These are phyloP conservation scores for Ancistrus triradiatus DNA, from an alignment of 2,113 vertebrate genomes.

Conservation along the genomic window DNA sequence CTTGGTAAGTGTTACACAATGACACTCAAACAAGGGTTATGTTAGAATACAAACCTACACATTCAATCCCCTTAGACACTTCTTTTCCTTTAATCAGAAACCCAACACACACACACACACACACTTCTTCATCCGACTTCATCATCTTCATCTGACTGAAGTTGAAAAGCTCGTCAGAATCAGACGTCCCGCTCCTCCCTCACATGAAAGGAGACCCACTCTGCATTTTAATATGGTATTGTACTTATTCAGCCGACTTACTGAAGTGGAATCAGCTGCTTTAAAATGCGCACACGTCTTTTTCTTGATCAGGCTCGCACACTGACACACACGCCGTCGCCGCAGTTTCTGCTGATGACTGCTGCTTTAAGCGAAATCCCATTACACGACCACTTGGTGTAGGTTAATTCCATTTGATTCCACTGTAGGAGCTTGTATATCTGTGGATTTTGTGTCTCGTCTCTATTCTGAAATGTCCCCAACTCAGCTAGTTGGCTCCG, in stretches of 20 bases:
- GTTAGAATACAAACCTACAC: not conserved
- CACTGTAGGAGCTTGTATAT: too few relatives aligned
- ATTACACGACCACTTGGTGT: too few relatives aligned
- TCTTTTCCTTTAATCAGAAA: not conserved
- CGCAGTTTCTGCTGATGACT: too few relatives aligned
- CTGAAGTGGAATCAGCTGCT: slow-evolving; percentile 8
- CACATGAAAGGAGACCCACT: slow-evolving; percentile 5
- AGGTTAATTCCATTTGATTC: too few relatives aligned
- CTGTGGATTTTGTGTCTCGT: too few relatives aligned
- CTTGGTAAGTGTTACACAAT: slow-evolving; percentile 76
- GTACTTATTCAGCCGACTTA: slow-evolving; percentile 10
- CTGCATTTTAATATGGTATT: slow-evolving; percentile 28
- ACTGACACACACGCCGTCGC: slow-evolving; percentile 4
- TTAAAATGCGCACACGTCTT: not conserved
- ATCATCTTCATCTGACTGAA: slow-evolving; percentile 7
- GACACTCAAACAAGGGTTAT: not conserved
- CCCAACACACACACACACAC: not conserved
- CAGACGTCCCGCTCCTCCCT: not conserved
- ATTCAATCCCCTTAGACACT: not conserved
- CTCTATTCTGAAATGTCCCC: too few relatives aligned
- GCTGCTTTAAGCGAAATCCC: too few relatives aligned
- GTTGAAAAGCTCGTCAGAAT: slow-evolving; percentile 16
- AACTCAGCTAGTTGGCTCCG: slow-evolving; percentile 28
- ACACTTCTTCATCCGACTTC: too few relatives aligned
- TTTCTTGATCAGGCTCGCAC: slow-evolving; percentile 9